Conservation (phyloP, 2,797 vertebrate genomes). For the Manis crassicaudata region DNA sequence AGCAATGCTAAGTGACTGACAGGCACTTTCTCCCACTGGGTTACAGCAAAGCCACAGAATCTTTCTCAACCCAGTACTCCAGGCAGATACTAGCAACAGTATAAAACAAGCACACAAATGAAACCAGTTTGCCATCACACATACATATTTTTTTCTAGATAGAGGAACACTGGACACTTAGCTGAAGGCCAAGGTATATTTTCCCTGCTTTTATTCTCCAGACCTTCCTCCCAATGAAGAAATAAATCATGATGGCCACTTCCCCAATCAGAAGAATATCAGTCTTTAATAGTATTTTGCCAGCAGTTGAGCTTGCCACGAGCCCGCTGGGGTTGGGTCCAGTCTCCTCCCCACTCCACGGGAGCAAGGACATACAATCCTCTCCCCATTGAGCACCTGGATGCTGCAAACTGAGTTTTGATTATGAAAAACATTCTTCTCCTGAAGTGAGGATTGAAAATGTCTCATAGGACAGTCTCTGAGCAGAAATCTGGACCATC, state of each 20-base stretch:
- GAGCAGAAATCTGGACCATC: neutral
- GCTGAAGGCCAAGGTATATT: neutral
- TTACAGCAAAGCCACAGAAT: neutral
- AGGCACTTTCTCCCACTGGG: neutral
- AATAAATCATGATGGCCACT: neutral
- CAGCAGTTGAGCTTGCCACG: neutral
- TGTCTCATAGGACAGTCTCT: neutral
- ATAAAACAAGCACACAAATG: neutral
- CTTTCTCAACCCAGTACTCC: neutral
- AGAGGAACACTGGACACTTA: neutral
- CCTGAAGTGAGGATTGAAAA: neutral
- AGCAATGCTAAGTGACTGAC: neutral
- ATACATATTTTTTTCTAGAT: neutral
- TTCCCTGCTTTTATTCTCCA: neutral
- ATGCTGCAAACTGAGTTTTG: rapidly evolving
- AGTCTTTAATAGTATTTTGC: neutral
- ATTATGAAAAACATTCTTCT: neutral
- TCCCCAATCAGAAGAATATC: neutral
- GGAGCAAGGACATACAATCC: neutral
- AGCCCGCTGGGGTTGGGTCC: neutral
- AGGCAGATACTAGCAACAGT: too few relatives aligned
- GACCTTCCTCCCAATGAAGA: neutral
- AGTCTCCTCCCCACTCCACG: neutral
- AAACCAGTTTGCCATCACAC: neutral
- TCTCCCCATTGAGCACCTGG: neutral